Percentiles rank a stretch among this genome's conserved stretches.
Evolutionary conservation across 2,888 invertebrate species (phyloP).

Genomic region (Ophion ellenae): DNA sequence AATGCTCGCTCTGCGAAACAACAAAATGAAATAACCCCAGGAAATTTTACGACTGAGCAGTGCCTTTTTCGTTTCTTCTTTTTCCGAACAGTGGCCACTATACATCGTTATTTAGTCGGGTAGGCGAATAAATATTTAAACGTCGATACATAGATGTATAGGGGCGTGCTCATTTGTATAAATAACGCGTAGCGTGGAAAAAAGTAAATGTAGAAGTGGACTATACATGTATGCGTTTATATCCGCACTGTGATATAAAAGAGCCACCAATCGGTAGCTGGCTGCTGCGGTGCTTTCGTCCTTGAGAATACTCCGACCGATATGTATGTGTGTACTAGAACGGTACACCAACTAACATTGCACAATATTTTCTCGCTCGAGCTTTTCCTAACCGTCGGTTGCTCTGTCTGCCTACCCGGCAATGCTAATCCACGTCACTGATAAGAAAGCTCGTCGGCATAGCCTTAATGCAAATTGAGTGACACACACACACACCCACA

Average conservation of each 20-base stretch:
- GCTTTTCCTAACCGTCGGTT: conserved; percentile 1
- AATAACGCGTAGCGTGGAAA: background rate
- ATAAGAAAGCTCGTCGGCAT: conserved; percentile 17
- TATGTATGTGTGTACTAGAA: conserved; percentile 30
- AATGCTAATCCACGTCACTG: conserved; percentile 7
- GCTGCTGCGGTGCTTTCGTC: conserved; percentile 66
- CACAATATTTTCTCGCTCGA: conserved; percentile 33
- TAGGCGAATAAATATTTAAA: background rate
- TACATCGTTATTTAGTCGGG: background rate
- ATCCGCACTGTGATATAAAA: conserved; percentile 46
- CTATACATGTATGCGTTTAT: conserved; percentile 9
- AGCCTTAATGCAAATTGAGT: conserved; percentile 5
- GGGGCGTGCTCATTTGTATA: background rate
- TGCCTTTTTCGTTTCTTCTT: background rate
- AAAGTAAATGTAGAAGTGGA: background rate
- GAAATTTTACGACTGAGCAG: no score
- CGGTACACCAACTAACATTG: conserved; percentile 30
- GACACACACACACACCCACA: background rate
- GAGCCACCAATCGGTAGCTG: conserved; percentile 52
- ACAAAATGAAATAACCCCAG: no score
- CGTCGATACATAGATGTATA: background rate
- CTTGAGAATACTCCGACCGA: conserved; percentile 45
- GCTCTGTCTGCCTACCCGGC: conserved; percentile 24
- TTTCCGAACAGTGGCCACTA: background rate
- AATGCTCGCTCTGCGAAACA: conserved; percentile 34